These are phyloP conservation scores for Condylura cristata DNA, from an alignment of 2,113 vertebrate species.

Conservation along the genomic window DNA sequence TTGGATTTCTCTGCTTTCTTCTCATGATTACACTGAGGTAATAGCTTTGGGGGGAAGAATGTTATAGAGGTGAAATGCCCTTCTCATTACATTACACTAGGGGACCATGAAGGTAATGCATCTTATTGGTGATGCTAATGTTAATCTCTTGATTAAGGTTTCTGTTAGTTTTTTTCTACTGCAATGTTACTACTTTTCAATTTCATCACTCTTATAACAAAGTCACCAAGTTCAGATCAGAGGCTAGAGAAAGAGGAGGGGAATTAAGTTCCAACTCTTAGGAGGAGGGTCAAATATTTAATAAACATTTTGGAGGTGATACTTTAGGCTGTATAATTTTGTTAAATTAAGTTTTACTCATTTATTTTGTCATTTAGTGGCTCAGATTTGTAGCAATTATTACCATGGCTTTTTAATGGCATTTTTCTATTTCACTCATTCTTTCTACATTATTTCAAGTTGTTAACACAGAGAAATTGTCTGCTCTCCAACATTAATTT, in stretches of 20 bases:
- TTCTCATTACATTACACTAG: not conserved
- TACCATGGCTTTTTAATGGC: not conserved
- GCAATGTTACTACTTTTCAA: not conserved
- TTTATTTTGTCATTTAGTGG: conserved; percentile 12
- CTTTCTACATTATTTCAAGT: conserved; percentile 7
- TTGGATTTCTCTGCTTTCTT: not conserved
- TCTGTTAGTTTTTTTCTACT: not conserved
- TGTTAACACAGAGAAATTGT: not conserved
- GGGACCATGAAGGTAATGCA: not conserved
- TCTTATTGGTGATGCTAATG: not conserved
- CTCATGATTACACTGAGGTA: not conserved
- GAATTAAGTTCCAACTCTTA: too few relatives aligned
- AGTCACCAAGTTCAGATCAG: not conserved
- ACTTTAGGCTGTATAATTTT: not conserved
- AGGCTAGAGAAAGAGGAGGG: not conserved
- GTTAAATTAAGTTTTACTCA: not conserved
- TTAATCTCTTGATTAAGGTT: not conserved
- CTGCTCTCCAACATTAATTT: conserved; percentile 13
- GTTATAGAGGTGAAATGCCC: not conserved
- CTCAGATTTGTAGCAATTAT: not conserved
- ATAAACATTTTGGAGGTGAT: not conserved
- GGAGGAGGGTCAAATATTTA: not conserved
- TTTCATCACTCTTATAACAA: not conserved
- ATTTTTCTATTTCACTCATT: conserved; percentile 11
- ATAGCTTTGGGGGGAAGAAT: not conserved